Conservation (phyloP, 2,888 invertebrate genomes). For the Gymnocheta viridis region DNA sequence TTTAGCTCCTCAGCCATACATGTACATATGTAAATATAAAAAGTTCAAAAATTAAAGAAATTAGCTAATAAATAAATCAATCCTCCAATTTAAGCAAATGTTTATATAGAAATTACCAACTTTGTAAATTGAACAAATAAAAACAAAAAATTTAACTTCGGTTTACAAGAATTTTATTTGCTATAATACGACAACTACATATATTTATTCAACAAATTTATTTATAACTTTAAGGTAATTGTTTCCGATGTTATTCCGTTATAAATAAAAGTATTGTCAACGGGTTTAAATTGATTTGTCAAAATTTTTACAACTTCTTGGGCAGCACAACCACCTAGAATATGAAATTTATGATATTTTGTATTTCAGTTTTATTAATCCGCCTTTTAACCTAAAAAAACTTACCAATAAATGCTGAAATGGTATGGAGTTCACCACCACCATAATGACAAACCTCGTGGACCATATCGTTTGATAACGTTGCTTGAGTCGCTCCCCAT, state of each 20-base stretch:
- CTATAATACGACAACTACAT: neutral
- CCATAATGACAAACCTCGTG: conserved; percentile 98
- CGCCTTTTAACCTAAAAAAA: neutral
- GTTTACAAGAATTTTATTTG: neutral
- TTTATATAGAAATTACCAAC: too few relatives aligned
- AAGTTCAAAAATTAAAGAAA: too few relatives aligned
- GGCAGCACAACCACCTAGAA: conserved; percentile 92
- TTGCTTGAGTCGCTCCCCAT: conserved; percentile 89
- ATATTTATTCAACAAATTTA: neutral
- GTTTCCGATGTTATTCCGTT: conserved; percentile 95
- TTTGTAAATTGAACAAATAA: too few relatives aligned
- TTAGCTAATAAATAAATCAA: too few relatives aligned
- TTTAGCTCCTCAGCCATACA: too few relatives aligned
- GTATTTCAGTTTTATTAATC: neutral
- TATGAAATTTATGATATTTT: neutral
- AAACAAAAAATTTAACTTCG: neutral
- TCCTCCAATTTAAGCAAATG: too few relatives aligned
- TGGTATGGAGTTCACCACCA: conserved; percentile 95
- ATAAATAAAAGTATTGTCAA: conserved; percentile 97
- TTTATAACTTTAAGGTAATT: conserved; percentile 89
- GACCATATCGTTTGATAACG: conserved; percentile 94
- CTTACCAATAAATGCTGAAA: conserved; percentile 92
- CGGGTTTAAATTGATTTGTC: conserved; percentile 97
- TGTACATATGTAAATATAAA: too few relatives aligned
- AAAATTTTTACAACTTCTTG: conserved; percentile 98